Percentiles rank a stretch among this genome's conserved stretches.
phyloP scores from a whole-genome alignment of 1,140 invertebrate genomes.

The Periplaneta americana region DNA sequence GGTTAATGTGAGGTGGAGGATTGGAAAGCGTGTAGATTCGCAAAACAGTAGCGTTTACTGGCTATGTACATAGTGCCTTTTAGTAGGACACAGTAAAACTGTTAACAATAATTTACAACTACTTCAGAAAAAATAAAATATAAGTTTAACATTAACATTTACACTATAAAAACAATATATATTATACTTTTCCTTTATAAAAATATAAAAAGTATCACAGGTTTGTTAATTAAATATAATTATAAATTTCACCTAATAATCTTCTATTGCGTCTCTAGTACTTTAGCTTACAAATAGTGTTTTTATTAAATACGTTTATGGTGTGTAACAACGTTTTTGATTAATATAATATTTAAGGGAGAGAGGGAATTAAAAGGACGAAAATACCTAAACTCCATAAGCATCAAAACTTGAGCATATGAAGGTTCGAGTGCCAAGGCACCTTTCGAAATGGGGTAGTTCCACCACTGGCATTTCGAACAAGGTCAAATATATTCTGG shows the following conservation, averaged over 20 bases:
- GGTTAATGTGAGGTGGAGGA: too few species aligned
- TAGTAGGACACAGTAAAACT: too few species aligned
- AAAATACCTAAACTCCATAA: not conserved
- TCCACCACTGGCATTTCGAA: not conserved
- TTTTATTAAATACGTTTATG: not conserved
- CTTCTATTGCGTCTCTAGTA: not conserved
- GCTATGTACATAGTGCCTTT: not conserved
- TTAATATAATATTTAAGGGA: not conserved
- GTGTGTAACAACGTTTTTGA: not conserved
- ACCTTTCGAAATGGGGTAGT: conserved; percentile 38
- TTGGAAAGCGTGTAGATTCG: too few species aligned
- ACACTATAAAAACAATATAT: not conserved
- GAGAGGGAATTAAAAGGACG: too few species aligned
- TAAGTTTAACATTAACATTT: not conserved
- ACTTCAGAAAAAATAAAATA: not conserved
- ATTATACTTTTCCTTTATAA: too few species aligned
- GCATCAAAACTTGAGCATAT: conserved; percentile 41
- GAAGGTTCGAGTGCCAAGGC: conserved; percentile 44
- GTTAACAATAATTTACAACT: not conserved
- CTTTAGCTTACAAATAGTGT: not conserved
- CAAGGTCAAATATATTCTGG: conserved; percentile 15
- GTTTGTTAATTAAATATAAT: not conserved
- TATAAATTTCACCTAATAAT: not conserved
- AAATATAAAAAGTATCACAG: not conserved
- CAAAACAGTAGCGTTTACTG: too few species aligned